Evolutionary conservation across 2,888 invertebrate genomes (phyloP).

Genomic region (Automeris io): DNA sequence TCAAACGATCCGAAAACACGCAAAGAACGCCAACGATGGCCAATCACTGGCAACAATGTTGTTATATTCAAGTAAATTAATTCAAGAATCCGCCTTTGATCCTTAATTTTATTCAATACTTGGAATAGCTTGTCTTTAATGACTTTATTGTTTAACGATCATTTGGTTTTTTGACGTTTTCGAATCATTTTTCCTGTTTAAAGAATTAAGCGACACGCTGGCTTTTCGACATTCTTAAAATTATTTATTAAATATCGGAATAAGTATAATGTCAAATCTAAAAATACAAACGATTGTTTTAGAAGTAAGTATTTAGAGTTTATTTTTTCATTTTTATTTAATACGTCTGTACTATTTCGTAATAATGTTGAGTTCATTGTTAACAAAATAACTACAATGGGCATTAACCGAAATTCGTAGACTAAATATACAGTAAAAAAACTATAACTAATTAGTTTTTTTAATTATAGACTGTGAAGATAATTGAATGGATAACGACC

Average conservation of each 20-base stretch:
- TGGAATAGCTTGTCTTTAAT: conserved; percentile 41
- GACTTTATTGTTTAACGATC: conserved; percentile 46
- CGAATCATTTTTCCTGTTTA: conserved; percentile 21
- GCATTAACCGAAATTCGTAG: no score
- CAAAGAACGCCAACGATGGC: conserved; percentile 18
- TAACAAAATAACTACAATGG: no score
- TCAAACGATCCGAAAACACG: conserved; percentile 22
- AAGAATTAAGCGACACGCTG: conserved; percentile 7
- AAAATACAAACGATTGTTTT: no score
- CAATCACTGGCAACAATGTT: conserved; percentile 13
- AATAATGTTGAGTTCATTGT: no score
- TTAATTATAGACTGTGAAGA: no score
- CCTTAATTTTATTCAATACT: conserved; percentile 40
- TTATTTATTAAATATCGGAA: not conserved
- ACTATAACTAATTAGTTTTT: no score
- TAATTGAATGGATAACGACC: no score
- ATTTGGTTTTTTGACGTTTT: conserved; percentile 21
- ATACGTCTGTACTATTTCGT: no score
- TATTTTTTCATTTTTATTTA: no score
- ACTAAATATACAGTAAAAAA: no score
- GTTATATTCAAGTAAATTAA: conserved; percentile 29
- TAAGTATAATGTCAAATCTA: not conserved
- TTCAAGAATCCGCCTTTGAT: conserved; percentile 31
- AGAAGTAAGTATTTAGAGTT: no score
- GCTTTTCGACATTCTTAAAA: conserved; percentile 2